Evolutionary conservation across 2,113 vertebrate species (phyloP), one percentile per base, ranked within the genome.

Genomic region (Nothoprocta pentlandii): DNA sequence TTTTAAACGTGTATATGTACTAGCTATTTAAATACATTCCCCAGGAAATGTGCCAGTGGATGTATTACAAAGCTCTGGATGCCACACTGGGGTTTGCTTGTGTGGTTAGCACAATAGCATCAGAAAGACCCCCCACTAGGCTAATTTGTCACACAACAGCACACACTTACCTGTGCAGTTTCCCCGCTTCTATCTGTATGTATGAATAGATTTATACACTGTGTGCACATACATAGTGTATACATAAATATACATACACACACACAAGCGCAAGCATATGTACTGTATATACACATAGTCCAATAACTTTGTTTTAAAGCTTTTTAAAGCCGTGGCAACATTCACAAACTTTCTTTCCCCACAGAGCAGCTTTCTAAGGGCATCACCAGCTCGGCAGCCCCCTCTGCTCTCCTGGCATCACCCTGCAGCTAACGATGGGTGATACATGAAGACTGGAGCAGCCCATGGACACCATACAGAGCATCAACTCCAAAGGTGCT

Each of bases 1-100:
- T 93, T 95, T 93, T 93, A 94, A 95, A 95, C 80, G 85, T 94
- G 90, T 94, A 95, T 95, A 95, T 95, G 93, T 88, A 97, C 95
- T 96, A 96, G 90, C 77, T 94, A 94, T 95, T 95, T 90, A 95
- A 96, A 94, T 95, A 93, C 80, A 94, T 93, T 92, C 63, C 77
- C 71, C 66, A 95, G 88, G 93, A 95, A 95, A 81, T 9, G 90
- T 96, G 95, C 90, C 95, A 97, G 92, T 67, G 89, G 83, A 90
- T 92, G 80, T 49, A 89, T 78, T 89, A 89, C 77, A 90, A 92
- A 89, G 74, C 89, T 70, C 90, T 76, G 84, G 9, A 4, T 58
- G 39, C 86, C 90, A 89, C 42, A 46, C 84, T 90, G 88, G 77
- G 70, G 88, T 90, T 94, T 95, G 67, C 86, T 84, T 49, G 62